phyloP scores from a whole-genome alignment of 2,113 vertebrate genomes.

The Notarius lentiginosus region DNA sequence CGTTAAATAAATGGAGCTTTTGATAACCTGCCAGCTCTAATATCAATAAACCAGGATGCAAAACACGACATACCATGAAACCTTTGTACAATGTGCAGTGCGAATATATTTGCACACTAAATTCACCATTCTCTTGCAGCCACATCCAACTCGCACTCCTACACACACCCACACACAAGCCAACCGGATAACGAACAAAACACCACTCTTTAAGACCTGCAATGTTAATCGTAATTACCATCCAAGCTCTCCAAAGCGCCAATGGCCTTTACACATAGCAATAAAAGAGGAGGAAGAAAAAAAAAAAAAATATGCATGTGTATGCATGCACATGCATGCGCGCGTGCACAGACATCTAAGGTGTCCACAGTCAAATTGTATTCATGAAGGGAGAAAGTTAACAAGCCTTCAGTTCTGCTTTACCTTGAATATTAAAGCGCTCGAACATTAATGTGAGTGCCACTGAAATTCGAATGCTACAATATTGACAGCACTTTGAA shows the following conservation, averaged over 20 bases:
- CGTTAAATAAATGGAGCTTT: no score
- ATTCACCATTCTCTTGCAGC: slow-evolving; percentile 24
- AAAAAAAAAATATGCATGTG: no score
- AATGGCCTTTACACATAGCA: neutral
- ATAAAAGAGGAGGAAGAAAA: neutral
- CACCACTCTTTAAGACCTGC: neutral
- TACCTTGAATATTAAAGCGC: neutral
- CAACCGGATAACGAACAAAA: slow-evolving; percentile 10
- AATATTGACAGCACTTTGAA: neutral
- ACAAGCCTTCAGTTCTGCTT: neutral
- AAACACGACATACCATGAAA: neutral
- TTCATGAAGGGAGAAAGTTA: neutral
- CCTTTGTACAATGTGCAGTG: neutral
- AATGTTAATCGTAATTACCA: neutral
- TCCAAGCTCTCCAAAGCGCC: neutral
- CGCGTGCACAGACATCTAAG: neutral
- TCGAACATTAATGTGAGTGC: neutral
- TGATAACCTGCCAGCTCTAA: neutral
- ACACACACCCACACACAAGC: slow-evolving; percentile 3
- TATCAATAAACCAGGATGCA: neutral
- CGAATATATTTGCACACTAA: slow-evolving; percentile 18
- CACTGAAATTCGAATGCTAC: neutral
- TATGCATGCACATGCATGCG: no score
- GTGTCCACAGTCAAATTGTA: neutral
- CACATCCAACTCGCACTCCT: slow-evolving; percentile 41